Conservation (phyloP, 2,888 invertebrate species). For the Odontocerum albicorne region DNA sequence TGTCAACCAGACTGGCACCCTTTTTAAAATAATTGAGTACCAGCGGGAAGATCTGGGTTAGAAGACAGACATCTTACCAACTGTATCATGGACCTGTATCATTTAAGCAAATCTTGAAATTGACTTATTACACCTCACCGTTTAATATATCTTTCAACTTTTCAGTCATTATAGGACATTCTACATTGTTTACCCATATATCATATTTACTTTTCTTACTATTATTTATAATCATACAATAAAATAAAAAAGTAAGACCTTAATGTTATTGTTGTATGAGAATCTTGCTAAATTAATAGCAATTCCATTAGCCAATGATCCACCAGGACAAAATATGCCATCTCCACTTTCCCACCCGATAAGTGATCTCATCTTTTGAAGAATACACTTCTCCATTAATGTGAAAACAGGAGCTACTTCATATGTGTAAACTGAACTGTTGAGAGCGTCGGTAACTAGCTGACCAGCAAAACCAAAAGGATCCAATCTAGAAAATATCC, state of each 20-base stretch:
- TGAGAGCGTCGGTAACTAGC: constrained; percentile 54
- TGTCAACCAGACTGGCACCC: too few relatives aligned
- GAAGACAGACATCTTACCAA: too few relatives aligned
- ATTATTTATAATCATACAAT: too few relatives aligned
- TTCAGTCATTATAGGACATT: too few relatives aligned
- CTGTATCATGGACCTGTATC: too few relatives aligned
- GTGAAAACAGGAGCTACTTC: constrained; percentile 61
- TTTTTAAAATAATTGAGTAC: too few relatives aligned
- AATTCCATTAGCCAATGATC: constrained; percentile 59
- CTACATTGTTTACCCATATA: too few relatives aligned
- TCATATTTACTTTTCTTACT: too few relatives aligned
- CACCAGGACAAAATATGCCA: constrained; percentile 60
- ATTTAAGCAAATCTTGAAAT: too few relatives aligned
- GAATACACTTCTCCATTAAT: constrained; percentile 53
- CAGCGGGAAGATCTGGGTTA: too few relatives aligned
- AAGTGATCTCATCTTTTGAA: constrained; percentile 51
- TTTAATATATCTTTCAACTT: too few relatives aligned
- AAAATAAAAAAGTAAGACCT: constrained; percentile 38
- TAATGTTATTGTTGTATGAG: constrained; percentile 49
- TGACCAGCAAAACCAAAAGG: constrained; percentile 57
- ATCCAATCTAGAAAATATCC: constrained; percentile 49
- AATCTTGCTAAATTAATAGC: constrained; percentile 59
- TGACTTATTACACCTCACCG: too few relatives aligned
- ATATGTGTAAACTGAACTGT: constrained; percentile 58
- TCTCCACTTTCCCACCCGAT: constrained; percentile 51